Conservation (phyloP, 1,140 invertebrate genomes). For the Papilio xuthus region DNA sequence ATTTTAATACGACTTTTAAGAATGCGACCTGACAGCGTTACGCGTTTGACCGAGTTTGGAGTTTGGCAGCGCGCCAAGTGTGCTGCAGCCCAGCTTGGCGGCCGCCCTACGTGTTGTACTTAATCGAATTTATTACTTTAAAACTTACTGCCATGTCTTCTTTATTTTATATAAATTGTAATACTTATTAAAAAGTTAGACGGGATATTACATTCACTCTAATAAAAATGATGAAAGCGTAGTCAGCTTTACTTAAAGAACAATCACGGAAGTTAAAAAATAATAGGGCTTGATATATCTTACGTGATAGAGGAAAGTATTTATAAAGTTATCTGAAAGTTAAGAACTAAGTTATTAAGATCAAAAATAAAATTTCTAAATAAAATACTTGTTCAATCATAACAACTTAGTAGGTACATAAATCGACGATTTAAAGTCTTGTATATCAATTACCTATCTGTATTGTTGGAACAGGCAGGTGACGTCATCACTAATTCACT, state of each 20-base stretch:
- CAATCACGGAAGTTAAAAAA: too few species aligned
- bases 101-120: conserved; percentile 21
- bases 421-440: too few species aligned
- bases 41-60: conserved; percentile 47
- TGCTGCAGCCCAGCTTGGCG: conserved; percentile 42
- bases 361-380: too few species aligned
- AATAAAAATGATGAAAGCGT: too few species aligned
- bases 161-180: neutral
- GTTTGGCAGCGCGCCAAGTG: conserved; percentile 51
- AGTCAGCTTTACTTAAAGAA: too few species aligned
- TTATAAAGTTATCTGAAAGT: too few species aligned
- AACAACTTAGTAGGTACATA: too few species aligned
- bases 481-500: conserved; percentile 21
- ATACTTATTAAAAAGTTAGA: neutral
- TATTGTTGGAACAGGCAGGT: neutral
- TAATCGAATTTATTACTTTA: conserved; percentile 31
- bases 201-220: too few species aligned
- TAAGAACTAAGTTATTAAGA: too few species aligned
- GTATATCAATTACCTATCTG: neutral
- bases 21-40: conserved; percentile 18
- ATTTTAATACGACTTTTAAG: conserved; percentile 6
- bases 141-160: neutral
- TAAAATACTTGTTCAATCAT: too few species aligned
- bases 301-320: too few species aligned
- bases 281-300: too few species aligned